Evolutionary conservation across 2,113 vertebrate genomes (phyloP).

Genomic region (Heterotilapia buettikoferi): DNA sequence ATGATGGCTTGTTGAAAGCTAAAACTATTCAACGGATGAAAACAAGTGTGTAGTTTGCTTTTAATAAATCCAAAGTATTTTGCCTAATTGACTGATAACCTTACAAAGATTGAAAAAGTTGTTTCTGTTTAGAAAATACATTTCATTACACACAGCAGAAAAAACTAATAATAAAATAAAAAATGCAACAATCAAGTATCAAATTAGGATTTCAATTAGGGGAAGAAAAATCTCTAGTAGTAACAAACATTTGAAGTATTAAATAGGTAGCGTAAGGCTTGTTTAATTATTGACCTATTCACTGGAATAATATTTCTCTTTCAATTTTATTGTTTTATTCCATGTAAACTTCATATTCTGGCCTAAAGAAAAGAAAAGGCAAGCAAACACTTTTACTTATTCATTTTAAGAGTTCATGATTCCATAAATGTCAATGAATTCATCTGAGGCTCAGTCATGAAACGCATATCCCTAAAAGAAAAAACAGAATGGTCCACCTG

Average conservation of each 20-base stretch:
- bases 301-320: neutral
- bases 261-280: neutral
- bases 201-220: neutral
- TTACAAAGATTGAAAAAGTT: neutral
- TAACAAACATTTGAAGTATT: neutral
- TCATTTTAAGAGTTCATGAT: neutral
- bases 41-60: neutral
- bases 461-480: neutral
- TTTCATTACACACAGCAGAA: neutral
- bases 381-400: neutral
- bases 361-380: neutral
- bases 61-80: neutral
- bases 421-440: neutral
- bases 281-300: neutral
- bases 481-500: slow-evolving; percentile 19
- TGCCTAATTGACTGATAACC: neutral
- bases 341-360: neutral
- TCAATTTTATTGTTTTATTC: neutral
- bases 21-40: neutral
- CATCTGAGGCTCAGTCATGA: neutral
- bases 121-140: neutral
- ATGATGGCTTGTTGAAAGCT: neutral
- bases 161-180: neutral
- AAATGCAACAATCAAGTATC: neutral
- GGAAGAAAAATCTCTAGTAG: neutral